Evolutionary conservation across 1,140 invertebrate genomes (phyloP).

Genomic region (Aphis craccivora): DNA sequence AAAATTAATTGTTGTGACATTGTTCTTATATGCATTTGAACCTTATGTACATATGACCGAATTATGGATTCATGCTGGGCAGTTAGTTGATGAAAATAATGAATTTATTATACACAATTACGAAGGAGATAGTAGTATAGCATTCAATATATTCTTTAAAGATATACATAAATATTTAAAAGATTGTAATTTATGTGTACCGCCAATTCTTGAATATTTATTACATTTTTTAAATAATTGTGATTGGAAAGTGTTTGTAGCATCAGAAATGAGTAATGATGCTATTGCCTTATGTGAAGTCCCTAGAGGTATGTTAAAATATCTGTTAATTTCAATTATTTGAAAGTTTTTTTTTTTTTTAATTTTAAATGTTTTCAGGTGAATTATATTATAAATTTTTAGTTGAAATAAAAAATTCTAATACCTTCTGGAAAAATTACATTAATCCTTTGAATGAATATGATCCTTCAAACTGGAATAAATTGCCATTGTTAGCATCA

Average conservation of each 20-base stretch:
- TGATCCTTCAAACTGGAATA: constrained; percentile 32
- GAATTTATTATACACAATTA: constrained; percentile 49
- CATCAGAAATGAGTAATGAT: constrained; percentile 43
- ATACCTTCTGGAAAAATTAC: constrained; percentile 11
- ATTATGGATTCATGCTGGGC: constrained; percentile 49
- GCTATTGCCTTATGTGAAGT: background rate
- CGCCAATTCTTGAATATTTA: constrained; percentile 47
- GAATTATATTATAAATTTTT: constrained; percentile 48
- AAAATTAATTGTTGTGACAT: constrained; percentile 27
- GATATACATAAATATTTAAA: constrained; percentile 35
- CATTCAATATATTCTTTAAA: constrained; percentile 48
- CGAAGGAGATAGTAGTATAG: constrained; percentile 35
- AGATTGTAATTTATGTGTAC: constrained; percentile 9
- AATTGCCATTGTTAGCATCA: constrained; percentile 19
- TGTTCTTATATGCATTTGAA: constrained; percentile 50
- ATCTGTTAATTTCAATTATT: background rate
- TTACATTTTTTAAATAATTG: constrained; percentile 35
- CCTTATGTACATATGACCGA: constrained; percentile 50
- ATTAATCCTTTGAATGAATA: constrained; percentile 22
- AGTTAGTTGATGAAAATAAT: constrained; percentile 39
- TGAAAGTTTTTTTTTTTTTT: background rate
- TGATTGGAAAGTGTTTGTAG: constrained; percentile 55
- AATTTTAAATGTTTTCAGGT: constrained; percentile 10
- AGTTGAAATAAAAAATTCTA: constrained; percentile 18
- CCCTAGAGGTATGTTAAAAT: constrained; percentile 34